Evolutionary conservation across 2,113 vertebrate species (phyloP).

Genomic region (Melanostigma gelatinosum): DNA sequence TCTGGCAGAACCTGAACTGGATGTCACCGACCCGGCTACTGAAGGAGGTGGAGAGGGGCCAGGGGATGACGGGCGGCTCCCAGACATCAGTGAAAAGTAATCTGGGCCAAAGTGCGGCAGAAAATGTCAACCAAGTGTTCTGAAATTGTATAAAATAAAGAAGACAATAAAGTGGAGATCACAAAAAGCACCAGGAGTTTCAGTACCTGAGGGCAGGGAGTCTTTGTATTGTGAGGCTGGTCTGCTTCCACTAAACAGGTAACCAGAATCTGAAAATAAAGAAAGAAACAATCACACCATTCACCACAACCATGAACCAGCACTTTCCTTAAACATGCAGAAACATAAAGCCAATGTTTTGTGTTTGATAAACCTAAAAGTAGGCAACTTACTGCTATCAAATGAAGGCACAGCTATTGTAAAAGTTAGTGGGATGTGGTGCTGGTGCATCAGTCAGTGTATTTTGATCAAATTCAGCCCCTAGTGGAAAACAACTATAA

Average conservation of each 20-base stretch:
- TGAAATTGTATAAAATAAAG: neutral
- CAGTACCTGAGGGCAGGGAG: conserved; percentile 87
- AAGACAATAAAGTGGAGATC: neutral
- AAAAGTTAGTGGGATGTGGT: neutral
- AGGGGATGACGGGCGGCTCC: conserved; percentile 86
- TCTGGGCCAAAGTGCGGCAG: conserved; percentile 78
- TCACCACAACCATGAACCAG: neutral
- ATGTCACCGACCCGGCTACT: conserved; percentile 88
- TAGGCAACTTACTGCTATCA: neutral
- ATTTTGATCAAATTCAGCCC: neutral
- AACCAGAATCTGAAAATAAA: conserved; percentile 90
- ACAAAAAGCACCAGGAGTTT: neutral
- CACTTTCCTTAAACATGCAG: neutral
- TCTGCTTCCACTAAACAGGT: conserved; percentile 94
- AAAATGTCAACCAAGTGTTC: neutral
- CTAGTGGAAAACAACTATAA: neutral
- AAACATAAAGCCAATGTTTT: neutral
- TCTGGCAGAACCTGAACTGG: conserved; percentile 88
- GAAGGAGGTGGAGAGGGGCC: conserved; percentile 90
- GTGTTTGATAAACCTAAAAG: neutral
- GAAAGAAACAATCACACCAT: neutral
- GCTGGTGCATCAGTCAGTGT: neutral
- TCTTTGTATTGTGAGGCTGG: conserved; percentile 87
- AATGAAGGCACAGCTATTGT: neutral
- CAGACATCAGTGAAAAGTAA: conserved; percentile 88